phyloP scores from a whole-genome alignment of 2,113 vertebrate species.

The Lophius piscatorius region DNA sequence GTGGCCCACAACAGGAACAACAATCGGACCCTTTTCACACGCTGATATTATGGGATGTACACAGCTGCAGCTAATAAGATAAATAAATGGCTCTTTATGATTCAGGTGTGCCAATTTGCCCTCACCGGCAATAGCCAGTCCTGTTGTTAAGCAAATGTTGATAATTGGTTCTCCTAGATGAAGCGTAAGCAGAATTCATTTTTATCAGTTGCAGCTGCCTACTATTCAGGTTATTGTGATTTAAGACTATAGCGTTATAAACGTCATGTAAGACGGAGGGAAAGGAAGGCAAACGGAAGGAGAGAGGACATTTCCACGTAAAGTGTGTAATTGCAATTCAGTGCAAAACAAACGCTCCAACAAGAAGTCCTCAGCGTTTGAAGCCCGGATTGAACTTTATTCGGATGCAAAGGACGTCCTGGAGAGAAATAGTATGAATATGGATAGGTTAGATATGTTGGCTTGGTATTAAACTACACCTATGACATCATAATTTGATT shows the following conservation, averaged over 20 bases:
- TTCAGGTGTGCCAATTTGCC: constrained; percentile 4
- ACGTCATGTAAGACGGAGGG: neutral
- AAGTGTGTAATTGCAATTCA: constrained; percentile 26
- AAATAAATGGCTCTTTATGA: neutral
- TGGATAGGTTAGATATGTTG: constrained; percentile 2
- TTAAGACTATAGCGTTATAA: constrained; percentile 5
- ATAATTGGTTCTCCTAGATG: constrained; percentile 28
- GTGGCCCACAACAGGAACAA: too few species aligned
- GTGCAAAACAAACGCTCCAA: constrained; percentile 19
- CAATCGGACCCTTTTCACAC: neutral
- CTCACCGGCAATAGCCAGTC: constrained; percentile 6
- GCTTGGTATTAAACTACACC: too few species aligned
- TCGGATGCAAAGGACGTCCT: constrained; percentile 17
- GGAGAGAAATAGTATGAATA: constrained; percentile 11
- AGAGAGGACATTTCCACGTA: constrained; percentile 7
- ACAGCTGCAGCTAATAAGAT: constrained; percentile 24
- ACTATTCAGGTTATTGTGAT: constrained; percentile 1
- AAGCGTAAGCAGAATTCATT: neutral
- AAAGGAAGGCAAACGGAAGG: neutral
- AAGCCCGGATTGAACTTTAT: constrained; percentile 29
- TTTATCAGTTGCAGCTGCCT: constrained; percentile 12
- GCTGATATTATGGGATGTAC: neutral
- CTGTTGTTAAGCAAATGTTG: constrained; percentile 36
- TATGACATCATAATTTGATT: constrained; percentile 11
- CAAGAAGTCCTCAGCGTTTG: constrained; percentile 5